Evolutionary conservation across 2,888 invertebrate species (phyloP), one percentile per base, ranked within the genome.

Genomic region (Tenthredo livida): DNA sequence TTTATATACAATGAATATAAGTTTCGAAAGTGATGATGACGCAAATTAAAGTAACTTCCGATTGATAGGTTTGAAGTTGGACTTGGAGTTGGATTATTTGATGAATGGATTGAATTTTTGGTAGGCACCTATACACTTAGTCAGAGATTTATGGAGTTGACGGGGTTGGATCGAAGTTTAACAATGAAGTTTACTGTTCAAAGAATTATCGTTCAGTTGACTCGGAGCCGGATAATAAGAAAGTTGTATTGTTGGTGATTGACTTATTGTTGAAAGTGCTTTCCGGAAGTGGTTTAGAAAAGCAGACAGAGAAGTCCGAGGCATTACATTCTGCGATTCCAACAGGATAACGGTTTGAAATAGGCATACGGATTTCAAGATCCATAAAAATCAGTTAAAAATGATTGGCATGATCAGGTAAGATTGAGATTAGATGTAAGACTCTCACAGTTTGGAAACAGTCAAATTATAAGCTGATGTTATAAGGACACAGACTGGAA

Each of bases 31-130:
- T 54, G 54, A 54, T 54, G 54, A 54, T 54, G 54, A n/a, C 54
- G 54, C 54, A 54, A 54, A 54, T 54, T 54, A 54, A 54, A 54
- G 54, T 54, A 54, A 54, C 54, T 54, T n/a, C n/a, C n/a, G 54
- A 54, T 54, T 54, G 54, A 54, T 54, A n/a, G 54, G 54, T 54
- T 54, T 54, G 54, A 54, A 54, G 54, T 54, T 54, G n/a, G 54
- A 54, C 17, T n/a, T n/a, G n/a, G 6, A 54, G 54, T 54, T n/a
- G 54, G n/a, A n/a, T 54, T 0, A 54, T 54, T 54, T 54, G 54
- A 54, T 54, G 54, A 54, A 54, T 54, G 54, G 54, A 54, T 54
- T 54, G 54, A 7, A 54, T 54, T 54, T 54, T 54, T n/a, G 7
- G 54, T 54, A n/a, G n/a, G n/a, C n/a, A n/a, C n/a, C n/a, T n/a